Evolutionary conservation across 2,888 invertebrate species (phyloP).

Genomic region (Allacma fusca): DNA sequence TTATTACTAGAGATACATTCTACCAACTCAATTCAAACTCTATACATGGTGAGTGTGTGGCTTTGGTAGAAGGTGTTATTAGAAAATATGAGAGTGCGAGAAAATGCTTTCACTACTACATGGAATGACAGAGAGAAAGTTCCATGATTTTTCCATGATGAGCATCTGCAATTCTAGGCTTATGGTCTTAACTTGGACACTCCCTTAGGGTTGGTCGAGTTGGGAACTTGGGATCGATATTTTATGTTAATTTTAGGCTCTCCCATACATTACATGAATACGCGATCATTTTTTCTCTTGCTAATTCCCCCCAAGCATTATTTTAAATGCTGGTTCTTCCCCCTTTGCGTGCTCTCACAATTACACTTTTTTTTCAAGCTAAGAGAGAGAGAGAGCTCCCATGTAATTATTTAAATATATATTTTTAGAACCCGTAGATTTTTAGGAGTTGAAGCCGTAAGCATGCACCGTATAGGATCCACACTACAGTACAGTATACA

Average conservation of each 20-base stretch:
- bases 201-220: conserved; percentile 22
- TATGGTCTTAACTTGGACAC: conserved; percentile 26
- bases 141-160: conserved; percentile 9
- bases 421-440: too few relatives aligned
- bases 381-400: too few relatives aligned
- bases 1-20: not conserved
- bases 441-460: too few relatives aligned
- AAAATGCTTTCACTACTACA: not conserved
- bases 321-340: not conserved
- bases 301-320: not conserved
- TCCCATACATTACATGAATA: conserved; percentile 2
- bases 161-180: conserved; percentile 26
- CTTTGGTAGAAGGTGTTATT: not conserved
- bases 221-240: conserved; percentile 21
- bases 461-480: too few relatives aligned
- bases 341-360: too few relatives aligned
- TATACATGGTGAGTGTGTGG: too few relatives aligned
- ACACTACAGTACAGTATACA: too few relatives aligned
- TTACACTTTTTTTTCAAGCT: too few relatives aligned
- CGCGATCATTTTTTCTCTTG: not conserved
- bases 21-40: too few relatives aligned
- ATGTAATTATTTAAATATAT: too few relatives aligned
- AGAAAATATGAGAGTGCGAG: not conserved
- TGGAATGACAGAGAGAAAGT: not conserved
- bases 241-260: conserved; percentile 24